These are phyloP conservation scores for Arge pagana DNA, from an alignment of 2,888 invertebrate species.

Conservation along the genomic window DNA sequence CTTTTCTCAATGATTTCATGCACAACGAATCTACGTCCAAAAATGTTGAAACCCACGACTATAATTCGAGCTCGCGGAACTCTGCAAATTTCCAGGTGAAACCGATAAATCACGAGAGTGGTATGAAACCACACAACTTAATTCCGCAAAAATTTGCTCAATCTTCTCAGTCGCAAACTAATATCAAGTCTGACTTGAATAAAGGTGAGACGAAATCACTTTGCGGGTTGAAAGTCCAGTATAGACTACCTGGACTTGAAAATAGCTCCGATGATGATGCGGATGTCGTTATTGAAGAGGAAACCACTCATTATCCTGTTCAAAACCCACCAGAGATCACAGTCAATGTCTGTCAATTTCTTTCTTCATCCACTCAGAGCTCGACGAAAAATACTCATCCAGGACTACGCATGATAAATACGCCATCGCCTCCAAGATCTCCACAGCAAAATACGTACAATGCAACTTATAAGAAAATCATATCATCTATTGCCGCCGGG, in stretches of 20 bases:
- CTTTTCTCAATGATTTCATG: neutral
- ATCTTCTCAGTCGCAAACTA: no score
- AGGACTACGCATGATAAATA: conserved; percentile 27
- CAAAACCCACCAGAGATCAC: conserved; percentile 23
- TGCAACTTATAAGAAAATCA: conserved; percentile 28
- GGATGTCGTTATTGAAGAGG: conserved; percentile 43
- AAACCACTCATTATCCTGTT: conserved; percentile 30
- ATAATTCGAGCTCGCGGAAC: no score
- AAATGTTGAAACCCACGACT: neutral
- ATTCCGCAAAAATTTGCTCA: conserved; percentile 5
- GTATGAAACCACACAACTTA: neutral
- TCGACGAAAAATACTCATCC: conserved; percentile 31
- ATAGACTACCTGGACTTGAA: conserved; percentile 35
- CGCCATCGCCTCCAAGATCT: conserved; percentile 32
- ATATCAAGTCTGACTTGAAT: conserved; percentile 7
- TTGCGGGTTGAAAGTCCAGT: conserved; percentile 45
- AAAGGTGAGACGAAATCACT: conserved; percentile 38
- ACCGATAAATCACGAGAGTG: no score
- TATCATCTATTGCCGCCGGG: conserved; percentile 58
- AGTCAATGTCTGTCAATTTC: conserved; percentile 37
- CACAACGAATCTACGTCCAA: neutral
- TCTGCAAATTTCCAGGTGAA: no score
- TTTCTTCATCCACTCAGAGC: conserved; percentile 34
- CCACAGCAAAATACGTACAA: conserved; percentile 28
- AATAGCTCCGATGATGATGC: conserved; percentile 41